Base-by-base conservation (phyloP, 1,140 invertebrate genomes). In the Aphaenogaster floridana region DNA sequence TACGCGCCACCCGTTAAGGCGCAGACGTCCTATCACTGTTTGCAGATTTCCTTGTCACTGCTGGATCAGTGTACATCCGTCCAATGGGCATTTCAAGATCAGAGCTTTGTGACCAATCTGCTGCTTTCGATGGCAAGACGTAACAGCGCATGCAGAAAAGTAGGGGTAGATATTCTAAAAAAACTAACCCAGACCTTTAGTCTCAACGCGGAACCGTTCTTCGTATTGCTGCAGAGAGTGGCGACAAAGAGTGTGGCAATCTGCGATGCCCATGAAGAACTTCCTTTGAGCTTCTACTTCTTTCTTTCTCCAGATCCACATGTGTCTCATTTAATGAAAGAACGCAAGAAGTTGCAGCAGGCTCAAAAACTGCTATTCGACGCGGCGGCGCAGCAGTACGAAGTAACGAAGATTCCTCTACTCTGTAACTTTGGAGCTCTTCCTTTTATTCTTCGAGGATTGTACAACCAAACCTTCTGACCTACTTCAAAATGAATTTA, bases 221-320 rank as follows among this genome's bases (percentile, higher is more conserved):
- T 89, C 17, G 50, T 86, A 66, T 72, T 96, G 0, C 34, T 96
- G 4, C 54, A 92, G 17, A 93, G 96, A 89, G 36, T 96, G 0
- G 64, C 84, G 0, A 50, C 86, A 8, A 89, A 90, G 42, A 89
- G 87, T 42, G 92, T 96, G 28, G 97, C 97, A 91, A 94, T 98
- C 59, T 69, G 95, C 48, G 91, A 97, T 63, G 97, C 97, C 89
- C 92, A 95, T 83, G 96, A 97, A 74, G 97, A 97, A 83, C 88
- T 96, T 6, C 95, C 96, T 1, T 71, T 96, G 5, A 92, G 95
- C 61, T 88, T 97, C 0, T 96, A 95, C 66, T 96, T 96, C 59
- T 84, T 96, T 54, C 86, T 96, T 0, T 96, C 95, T n/a, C 95
- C 96, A 0, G 95, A 96, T 90, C 93, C 94, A 15, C 93, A 95